Conservation (phyloP, 1,140 invertebrate genomes). For the Halyomorpha halys region DNA sequence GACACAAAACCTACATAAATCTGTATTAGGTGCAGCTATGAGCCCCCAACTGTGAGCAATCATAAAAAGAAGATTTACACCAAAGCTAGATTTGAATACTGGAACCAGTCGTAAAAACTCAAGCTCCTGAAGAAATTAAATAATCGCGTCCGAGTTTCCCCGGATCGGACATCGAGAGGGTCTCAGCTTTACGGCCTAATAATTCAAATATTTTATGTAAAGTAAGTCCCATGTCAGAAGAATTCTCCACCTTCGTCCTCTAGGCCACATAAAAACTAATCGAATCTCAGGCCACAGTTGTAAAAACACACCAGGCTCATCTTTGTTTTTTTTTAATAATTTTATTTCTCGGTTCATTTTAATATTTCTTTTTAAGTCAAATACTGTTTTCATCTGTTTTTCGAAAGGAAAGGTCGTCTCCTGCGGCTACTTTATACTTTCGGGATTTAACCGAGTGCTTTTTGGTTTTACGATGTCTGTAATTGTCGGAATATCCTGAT, state of each 20-base stretch:
- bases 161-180: too few species aligned
- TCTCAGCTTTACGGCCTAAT: background rate
- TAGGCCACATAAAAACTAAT: conserved; percentile 7
- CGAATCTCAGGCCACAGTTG: conserved; percentile 10
- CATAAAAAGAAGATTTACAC: conserved; percentile 10
- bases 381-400: conserved; percentile 1
- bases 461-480: too few species aligned
- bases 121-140: conserved; percentile 9
- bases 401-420: background rate
- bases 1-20: too few species aligned
- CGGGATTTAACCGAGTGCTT: too few species aligned
- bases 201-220: conserved; percentile 19
- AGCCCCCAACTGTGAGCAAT: background rate
- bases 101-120: conserved; percentile 14
- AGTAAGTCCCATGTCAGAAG: background rate
- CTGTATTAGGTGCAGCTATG: too few species aligned
- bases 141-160: conserved; percentile 11
- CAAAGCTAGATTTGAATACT: conserved; percentile 13
- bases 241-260: background rate
- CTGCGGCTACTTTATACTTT: conserved; percentile 4
- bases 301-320: conserved; percentile 7
- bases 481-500: too few species aligned
- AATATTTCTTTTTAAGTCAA: conserved; percentile 13
- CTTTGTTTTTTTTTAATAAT: background rate
- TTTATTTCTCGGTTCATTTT: conserved; percentile 7